Percentiles rank a stretch among this genome's conserved stretches.
Evolutionary conservation across 2,888 invertebrate genomes (phyloP).

Genomic region (Volucella inflata): DNA sequence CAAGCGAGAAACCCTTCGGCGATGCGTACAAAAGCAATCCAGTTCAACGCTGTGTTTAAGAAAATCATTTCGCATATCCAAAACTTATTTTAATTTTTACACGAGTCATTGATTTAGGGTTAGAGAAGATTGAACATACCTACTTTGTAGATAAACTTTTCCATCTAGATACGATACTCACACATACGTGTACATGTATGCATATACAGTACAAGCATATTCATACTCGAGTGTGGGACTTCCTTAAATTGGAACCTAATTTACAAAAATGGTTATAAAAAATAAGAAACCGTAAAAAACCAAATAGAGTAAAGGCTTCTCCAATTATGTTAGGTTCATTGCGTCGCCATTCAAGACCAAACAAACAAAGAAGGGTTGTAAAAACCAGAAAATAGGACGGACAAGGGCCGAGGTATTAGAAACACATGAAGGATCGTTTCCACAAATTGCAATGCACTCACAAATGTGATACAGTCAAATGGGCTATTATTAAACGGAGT

Average conservation of each 20-base stretch:
- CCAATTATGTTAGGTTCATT: slow-evolving; percentile 68
- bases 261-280: slow-evolving; percentile 47
- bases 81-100: slow-evolving; percentile 18
- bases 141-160: too few relatives aligned
- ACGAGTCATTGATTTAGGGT: slow-evolving; percentile 55
- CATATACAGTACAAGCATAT: slow-evolving; percentile 28
- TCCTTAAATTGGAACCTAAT: slow-evolving; percentile 40
- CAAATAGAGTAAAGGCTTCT: slow-evolving; percentile 61
- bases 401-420: slow-evolving; percentile 31
- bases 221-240: slow-evolving; percentile 5
- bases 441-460: slow-evolving; percentile 56
- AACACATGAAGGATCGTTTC: slow-evolving; percentile 63
- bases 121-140: neutral
- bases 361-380: slow-evolving; percentile 54
- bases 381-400: slow-evolving; percentile 32
- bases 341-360: slow-evolving; percentile 50
- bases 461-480: slow-evolving; percentile 59
- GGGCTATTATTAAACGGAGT: slow-evolving; percentile 70
- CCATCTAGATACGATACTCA: too few relatives aligned
- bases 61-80: slow-evolving; percentile 41
- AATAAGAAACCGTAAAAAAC: slow-evolving; percentile 66
- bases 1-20: slow-evolving; percentile 31
- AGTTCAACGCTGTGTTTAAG: slow-evolving; percentile 44
- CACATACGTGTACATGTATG: slow-evolving; percentile 9
- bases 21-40: slow-evolving; percentile 38